phyloP scores from a whole-genome alignment of 2,888 invertebrate species.

The Venustoraphidia nigricollis region DNA sequence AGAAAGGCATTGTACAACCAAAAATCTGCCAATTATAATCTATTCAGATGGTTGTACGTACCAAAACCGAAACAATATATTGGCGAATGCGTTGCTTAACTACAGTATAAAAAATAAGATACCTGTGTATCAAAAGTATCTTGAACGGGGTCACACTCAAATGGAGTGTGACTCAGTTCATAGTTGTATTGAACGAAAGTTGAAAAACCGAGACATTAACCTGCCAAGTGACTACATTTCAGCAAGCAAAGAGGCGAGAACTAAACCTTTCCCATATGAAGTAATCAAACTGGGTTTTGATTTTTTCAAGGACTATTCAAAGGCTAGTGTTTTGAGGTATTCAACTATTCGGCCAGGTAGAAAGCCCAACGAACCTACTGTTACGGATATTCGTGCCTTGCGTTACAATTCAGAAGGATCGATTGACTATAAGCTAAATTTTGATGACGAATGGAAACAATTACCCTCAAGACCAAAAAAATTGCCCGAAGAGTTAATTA shows the following conservation, averaged over 20 bases:
- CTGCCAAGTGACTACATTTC: slow-evolving; percentile 13
- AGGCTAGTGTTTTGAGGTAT: not conserved
- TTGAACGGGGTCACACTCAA: slow-evolving; percentile 20
- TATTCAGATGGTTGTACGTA: slow-evolving; percentile 16
- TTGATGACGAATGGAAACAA: slow-evolving; percentile 2
- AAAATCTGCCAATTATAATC: slow-evolving; percentile 3
- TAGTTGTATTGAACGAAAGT: slow-evolving; percentile 17
- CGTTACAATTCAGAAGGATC: slow-evolving; percentile 2
- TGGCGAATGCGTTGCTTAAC: slow-evolving; percentile 17
- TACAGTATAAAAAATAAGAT: slow-evolving; percentile 12
- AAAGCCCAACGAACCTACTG: not conserved
- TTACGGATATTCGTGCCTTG: slow-evolving; percentile 7
- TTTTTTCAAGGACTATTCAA: slow-evolving; percentile 6
- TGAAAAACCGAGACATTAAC: slow-evolving; percentile 10
- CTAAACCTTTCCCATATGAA: slow-evolving; percentile 9
- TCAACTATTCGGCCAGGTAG: no score
- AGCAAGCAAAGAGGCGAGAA: slow-evolving; percentile 9
- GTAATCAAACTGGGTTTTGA: slow-evolving; percentile 6
- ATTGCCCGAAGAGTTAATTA: not conserved
- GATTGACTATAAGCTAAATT: slow-evolving; percentile 5
- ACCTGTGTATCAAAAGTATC: slow-evolving; percentile 13
- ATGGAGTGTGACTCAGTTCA: slow-evolving; percentile 22
- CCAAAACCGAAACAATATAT: slow-evolving; percentile 16
- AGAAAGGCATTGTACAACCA: slow-evolving; percentile 7
- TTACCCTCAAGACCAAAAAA: slow-evolving; percentile 1